Base-by-base conservation (phyloP, 2,797 vertebrate species). In the Pempheris klunzingeri region DNA sequence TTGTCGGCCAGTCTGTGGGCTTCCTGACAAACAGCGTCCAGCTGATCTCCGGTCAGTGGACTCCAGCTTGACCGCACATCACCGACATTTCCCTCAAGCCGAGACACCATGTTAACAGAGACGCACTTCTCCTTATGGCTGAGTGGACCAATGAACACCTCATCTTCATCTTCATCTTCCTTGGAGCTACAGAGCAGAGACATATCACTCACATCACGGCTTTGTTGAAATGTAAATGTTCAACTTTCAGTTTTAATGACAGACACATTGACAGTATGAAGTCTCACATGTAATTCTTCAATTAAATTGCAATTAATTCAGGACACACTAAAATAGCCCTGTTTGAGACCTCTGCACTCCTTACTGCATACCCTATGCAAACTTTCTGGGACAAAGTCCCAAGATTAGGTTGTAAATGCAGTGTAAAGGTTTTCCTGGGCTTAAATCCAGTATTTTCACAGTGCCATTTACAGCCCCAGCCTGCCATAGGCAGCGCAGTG, bases 1-100 rank as follows among this genome's bases (percentile, higher is more conserved):
- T 94, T 95, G n/a, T 90, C 72, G 8, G 96, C 97, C 44, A 99
- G 47, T 41, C 92, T 83, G 74, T 83, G 94, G 13, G 98, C 98
- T 90, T 99, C 98, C 86, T 95, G 95, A 68, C 94, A 95, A 58
- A 99, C 96, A 41, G 96, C 95, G 17, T 96, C 94, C 63, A 97
- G 95, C 76, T 95, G 96, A 13, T 96, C 96, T 50, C 90, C 96
- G 0, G 91, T 80, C 39, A 97, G 91, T 0, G 96, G 96, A 71
- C 96, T 97, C 97, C 96, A 98, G 2, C 9, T 28, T 9, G 32
- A 30, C 5, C 82, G 85, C 46, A 78, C 83, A 5, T 28, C 63
- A 6, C 49, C 6, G 3, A 76, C 41, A 18, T 66, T 58, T 4
- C 84, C 78, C 2, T 32, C 77, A 1, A n/a, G 1, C 0, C 10